Evolutionary conservation across 1,140 invertebrate species (phyloP), one percentile per base, ranked within the genome.

Genomic region (Drosophila athabasca): DNA sequence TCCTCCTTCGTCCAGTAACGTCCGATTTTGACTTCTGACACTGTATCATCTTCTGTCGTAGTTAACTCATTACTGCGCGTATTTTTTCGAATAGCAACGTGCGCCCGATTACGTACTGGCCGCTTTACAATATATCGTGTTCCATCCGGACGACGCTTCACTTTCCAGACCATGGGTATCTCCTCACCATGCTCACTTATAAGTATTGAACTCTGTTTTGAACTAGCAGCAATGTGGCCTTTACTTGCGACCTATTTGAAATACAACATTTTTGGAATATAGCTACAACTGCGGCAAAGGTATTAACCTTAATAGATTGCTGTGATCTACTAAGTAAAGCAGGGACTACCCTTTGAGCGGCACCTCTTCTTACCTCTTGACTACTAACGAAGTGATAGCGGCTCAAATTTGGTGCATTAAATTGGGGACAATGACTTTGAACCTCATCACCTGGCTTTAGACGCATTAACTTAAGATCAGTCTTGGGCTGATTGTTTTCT

Each of bases 1-100:
- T 97, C 96, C 71, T 96, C 96, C 92, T 95, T 95, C 15, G 93
- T 95, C 96, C 96, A 97, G 90, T 96, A 97, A 41, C 95, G 93
- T 29, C 96, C 96, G 57, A 95, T 93, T 93, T 97, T 97, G 53
- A 97, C 92, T 83, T 97, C 96, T 15, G 96, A 96, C 89, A 96
- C 93, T 11, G 95, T 95, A 78, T 97, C 96, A 81, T 97, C 96
- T 85, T 97, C 96, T 1, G 96, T 97, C 2, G 95, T 97, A 44
- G 74, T 76, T 39, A 96, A 92, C 1, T 95, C 95, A 59, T 94
- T 93, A 35, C 95, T 91, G 76, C 95, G 79, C 94, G 95, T 17
- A 96, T 57, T 79, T 46, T 78, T 90, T 5, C 76, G 65, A 26
- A 83, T 48, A 13, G 58, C 60, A 41, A 88, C 24, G 41, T 49